A percentile compares a stretch with the other conserved stretches of the same genome.
Conservation (phyloP, 2,888 invertebrate species). For the Pseudococcus jackbeardsleyi region DNA sequence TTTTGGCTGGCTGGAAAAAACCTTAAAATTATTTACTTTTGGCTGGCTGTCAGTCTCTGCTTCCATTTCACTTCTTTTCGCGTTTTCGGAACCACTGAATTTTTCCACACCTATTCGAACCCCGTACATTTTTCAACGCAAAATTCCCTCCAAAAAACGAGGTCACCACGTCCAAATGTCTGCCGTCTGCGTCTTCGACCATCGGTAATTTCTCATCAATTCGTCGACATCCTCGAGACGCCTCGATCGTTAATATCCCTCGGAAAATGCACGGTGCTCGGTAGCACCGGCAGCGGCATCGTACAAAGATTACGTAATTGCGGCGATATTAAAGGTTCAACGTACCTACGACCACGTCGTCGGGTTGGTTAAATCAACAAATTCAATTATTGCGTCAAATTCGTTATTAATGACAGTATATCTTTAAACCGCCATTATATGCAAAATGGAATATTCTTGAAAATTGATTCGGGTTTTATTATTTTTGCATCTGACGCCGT, state of each 20-base stretch:
- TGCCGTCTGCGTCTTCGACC: neutral
- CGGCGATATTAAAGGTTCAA: slow-evolving; percentile 26
- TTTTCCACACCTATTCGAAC: too few species aligned
- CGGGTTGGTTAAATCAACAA: slow-evolving; percentile 51
- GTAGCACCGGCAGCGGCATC: neutral
- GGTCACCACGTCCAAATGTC: neutral
- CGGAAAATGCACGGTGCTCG: neutral
- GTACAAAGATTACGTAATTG: slow-evolving; percentile 1
- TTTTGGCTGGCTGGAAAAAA: too few species aligned
- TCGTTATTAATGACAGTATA: slow-evolving; percentile 53
- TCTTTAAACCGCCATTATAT: slow-evolving; percentile 56
- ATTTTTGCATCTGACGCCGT: slow-evolving; percentile 46
- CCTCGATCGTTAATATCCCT: neutral
- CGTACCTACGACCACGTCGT: neutral
- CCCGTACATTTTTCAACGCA: too few species aligned
- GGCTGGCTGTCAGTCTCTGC: too few species aligned
- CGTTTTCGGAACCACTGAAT: too few species aligned
- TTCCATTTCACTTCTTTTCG: too few species aligned
- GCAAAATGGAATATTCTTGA: slow-evolving; percentile 53
- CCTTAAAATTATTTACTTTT: too few species aligned
- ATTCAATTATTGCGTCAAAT: slow-evolving; percentile 59
- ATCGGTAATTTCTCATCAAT: slow-evolving; percentile 5
- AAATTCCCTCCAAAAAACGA: neutral
- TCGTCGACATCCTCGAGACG: neutral
- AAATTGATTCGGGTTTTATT: slow-evolving; percentile 57